phyloP scores from a whole-genome alignment of 2,797 vertebrate genomes.

The Chromobotia macracanthus region DNA sequence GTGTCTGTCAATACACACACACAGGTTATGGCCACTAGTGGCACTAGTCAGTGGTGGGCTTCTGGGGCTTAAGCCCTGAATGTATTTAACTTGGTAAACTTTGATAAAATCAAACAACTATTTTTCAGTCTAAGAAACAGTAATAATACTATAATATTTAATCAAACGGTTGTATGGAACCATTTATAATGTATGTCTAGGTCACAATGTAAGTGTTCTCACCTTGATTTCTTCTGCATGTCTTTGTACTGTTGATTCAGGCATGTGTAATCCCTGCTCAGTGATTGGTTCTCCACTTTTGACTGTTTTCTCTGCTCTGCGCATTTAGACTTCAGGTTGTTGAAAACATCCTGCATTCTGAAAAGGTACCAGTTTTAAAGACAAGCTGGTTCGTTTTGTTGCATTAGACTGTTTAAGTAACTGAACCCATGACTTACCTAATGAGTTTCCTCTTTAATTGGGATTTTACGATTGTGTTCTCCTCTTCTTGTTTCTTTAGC shows the following conservation, averaged over 20 bases:
- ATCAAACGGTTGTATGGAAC: too few species aligned
- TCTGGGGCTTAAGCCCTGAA: neutral
- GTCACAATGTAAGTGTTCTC: constrained; percentile 18
- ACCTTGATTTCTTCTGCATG: constrained; percentile 82
- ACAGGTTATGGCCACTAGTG: neutral
- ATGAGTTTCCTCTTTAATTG: constrained; percentile 76
- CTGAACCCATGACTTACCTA: constrained; percentile 3
- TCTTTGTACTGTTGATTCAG: constrained; percentile 74
- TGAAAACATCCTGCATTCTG: constrained; percentile 74
- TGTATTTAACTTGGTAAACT: neutral
- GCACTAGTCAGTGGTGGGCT: neutral
- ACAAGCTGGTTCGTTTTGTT: neutral
- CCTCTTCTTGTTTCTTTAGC: constrained; percentile 80
- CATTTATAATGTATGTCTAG: too few species aligned
- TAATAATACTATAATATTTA: too few species aligned
- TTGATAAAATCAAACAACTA: too few species aligned
- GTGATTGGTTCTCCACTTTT: constrained; percentile 67
- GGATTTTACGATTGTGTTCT: constrained; percentile 76
- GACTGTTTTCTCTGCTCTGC: constrained; percentile 65
- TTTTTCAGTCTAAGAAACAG: too few species aligned
- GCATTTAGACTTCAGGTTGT: constrained; percentile 65
- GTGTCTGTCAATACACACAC: constrained; percentile 70
- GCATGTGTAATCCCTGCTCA: constrained; percentile 71
- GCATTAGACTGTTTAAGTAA: constrained; percentile 5
- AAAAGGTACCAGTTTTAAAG: constrained; percentile 45